Percentiles rank a stretch among this genome's conserved stretches.
Evolutionary conservation across 2,797 vertebrate species (phyloP).

Genomic region (Glyptemys insculpta): DNA sequence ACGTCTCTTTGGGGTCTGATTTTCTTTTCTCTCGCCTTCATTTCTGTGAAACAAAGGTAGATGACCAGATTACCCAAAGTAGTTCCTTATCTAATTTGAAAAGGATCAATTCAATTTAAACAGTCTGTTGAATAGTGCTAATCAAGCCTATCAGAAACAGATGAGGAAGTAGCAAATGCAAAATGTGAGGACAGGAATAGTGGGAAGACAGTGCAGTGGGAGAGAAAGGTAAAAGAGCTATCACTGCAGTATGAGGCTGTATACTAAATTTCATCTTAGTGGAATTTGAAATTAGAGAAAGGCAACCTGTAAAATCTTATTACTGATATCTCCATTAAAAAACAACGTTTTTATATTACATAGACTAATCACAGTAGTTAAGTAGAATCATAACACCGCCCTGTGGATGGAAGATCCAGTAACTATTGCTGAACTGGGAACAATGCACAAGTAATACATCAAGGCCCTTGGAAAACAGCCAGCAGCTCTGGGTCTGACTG

Average conservation of each 20-base stretch:
- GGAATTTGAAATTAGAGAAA: rapidly evolving
- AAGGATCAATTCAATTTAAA: neutral
- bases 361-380: rapidly evolving
- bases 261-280: neutral
- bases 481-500: neutral
- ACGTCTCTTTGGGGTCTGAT: constrained; percentile 74
- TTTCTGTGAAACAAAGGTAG: constrained; percentile 54
- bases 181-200: neutral
- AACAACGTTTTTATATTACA: too few relatives aligned
- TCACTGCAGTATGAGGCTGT: neutral
- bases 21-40: constrained; percentile 78
- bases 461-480: rapidly evolving
- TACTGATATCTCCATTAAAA: too few relatives aligned
- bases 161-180: rapidly evolving
- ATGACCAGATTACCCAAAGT: rapidly evolving
- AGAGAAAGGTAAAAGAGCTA: neutral
- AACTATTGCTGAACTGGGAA: neutral
- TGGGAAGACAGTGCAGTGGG: neutral
- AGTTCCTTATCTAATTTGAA: neutral
- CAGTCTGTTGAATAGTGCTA: neutral
- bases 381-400: neutral
- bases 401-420: too few relatives aligned
- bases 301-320: neutral
- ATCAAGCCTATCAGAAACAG: neutral
- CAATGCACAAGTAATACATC: rapidly evolving